A percentile compares a stretch with the other conserved stretches of the same genome.
Conservation (phyloP, 2,888 invertebrate genomes). For the Drosophila suboccidentalis region DNA sequence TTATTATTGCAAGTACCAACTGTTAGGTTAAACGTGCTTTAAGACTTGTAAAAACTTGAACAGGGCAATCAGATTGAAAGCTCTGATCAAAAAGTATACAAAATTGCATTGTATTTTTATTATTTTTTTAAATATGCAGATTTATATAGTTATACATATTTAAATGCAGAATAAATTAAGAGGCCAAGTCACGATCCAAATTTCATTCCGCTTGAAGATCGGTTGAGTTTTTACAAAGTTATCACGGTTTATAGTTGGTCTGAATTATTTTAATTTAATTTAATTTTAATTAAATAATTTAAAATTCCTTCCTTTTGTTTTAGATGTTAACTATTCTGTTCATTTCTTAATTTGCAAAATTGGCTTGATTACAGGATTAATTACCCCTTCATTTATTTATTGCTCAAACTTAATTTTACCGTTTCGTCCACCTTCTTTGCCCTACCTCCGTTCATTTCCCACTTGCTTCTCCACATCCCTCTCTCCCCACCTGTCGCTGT, state of each 20-base stretch:
- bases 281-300: too few relatives aligned
- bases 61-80: background rate
- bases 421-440: background rate
- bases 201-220: too few relatives aligned
- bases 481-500: background rate
- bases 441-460: background rate
- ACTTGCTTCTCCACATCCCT: background rate
- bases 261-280: too few relatives aligned
- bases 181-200: too few relatives aligned
- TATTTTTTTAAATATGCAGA: background rate
- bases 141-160: too few relatives aligned
- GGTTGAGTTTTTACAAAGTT: too few relatives aligned
- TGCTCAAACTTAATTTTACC: background rate
- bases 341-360: background rate
- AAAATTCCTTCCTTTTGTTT: too few relatives aligned
- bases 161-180: too few relatives aligned
- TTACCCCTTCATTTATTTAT: background rate
- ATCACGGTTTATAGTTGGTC: too few relatives aligned
- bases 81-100: background rate
- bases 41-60: background rate
- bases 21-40: background rate
- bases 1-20: slow-evolving; percentile 6
- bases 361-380: background rate
- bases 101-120: background rate
- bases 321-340: too few relatives aligned